A percentile compares a stretch with the other conserved stretches of the same genome.
These are phyloP conservation scores for Sporophila hypoxantha DNA, from an alignment of 2,113 vertebrate species.

Conservation along the genomic window DNA sequence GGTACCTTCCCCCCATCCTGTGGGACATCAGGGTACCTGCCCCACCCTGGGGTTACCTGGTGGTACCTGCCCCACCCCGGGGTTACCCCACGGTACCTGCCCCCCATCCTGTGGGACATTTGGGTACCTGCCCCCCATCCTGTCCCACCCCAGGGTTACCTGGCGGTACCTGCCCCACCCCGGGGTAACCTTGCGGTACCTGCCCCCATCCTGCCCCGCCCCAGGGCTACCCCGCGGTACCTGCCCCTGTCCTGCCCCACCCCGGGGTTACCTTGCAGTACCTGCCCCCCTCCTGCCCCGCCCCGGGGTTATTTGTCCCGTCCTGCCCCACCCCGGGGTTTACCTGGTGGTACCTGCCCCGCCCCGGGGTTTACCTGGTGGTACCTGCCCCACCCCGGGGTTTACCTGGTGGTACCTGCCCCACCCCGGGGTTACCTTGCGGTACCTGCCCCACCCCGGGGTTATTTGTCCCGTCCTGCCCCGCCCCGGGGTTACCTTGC, in stretches of 20 bases:
- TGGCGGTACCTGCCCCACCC: slow-evolving; percentile 54
- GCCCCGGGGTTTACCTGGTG: slow-evolving; percentile 53
- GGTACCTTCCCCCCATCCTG: too few species aligned
- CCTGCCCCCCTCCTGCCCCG: neutral
- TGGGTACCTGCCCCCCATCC: too few species aligned
- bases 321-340: neutral
- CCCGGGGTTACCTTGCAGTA: neutral
- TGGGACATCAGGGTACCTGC: too few species aligned
- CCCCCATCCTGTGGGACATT: too few species aligned
- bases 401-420: neutral
- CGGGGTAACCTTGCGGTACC: too few species aligned
- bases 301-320: neutral
- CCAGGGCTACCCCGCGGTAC: too few species aligned
- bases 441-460: too few species aligned
- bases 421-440: accelerated
- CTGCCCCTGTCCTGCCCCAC: too few species aligned
- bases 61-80: slow-evolving; percentile 54
- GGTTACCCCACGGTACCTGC: too few species aligned
- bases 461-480: neutral
- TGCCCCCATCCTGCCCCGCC: too few species aligned
- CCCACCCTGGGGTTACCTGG: neutral
- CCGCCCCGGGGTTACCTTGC: accelerated
- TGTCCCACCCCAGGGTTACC: too few species aligned
- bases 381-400: slow-evolving; percentile 31
- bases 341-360: too few species aligned